Evolutionary conservation across 2,797 vertebrate genomes (phyloP).

Genomic region (Myripristis murdjan): DNA sequence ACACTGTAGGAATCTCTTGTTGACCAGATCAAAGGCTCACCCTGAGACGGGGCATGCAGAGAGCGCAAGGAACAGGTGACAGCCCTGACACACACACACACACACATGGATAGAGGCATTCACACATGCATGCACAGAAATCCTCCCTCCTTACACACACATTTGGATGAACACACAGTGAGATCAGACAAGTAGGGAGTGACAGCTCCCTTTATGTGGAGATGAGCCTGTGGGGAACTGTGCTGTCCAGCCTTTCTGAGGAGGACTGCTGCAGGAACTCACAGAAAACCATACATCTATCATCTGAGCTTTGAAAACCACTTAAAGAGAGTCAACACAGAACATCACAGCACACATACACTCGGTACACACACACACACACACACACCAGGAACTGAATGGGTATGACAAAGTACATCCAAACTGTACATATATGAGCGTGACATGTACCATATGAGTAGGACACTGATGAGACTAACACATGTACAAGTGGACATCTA

Average conservation of each 20-base stretch:
- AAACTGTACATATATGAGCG: slow-evolving; percentile 66
- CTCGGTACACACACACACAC: slow-evolving; percentile 20
- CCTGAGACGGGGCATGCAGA: slow-evolving; percentile 63
- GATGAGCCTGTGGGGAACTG: slow-evolving; percentile 61
- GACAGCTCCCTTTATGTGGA: slow-evolving; percentile 74
- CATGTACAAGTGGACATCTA: slow-evolving; percentile 66
- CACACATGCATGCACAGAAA: slow-evolving; percentile 4
- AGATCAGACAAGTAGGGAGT: slow-evolving; percentile 72
- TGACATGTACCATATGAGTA: slow-evolving; percentile 65
- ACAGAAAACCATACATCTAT: slow-evolving; percentile 68
- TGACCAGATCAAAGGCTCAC: slow-evolving; percentile 83
- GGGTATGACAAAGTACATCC: slow-evolving; percentile 70
- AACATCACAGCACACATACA: slow-evolving; percentile 24
- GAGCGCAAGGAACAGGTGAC: slow-evolving; percentile 85
- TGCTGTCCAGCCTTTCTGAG: slow-evolving; percentile 32
- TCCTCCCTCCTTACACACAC: slow-evolving; percentile 10
- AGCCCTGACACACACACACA: slow-evolving; percentile 57
- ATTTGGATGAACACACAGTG: slow-evolving; percentile 66
- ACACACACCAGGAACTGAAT: slow-evolving; percentile 15
- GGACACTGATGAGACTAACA: slow-evolving; percentile 73
- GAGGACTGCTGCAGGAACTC: slow-evolving; percentile 17
- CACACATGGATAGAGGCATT: slow-evolving; percentile 3
- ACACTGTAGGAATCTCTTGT: slow-evolving; percentile 84
- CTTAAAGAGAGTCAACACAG: slow-evolving; percentile 68
- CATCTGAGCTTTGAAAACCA: slow-evolving; percentile 70